Conservation (phyloP, 2,888 invertebrate genomes). For the Mamestra brassicae region DNA sequence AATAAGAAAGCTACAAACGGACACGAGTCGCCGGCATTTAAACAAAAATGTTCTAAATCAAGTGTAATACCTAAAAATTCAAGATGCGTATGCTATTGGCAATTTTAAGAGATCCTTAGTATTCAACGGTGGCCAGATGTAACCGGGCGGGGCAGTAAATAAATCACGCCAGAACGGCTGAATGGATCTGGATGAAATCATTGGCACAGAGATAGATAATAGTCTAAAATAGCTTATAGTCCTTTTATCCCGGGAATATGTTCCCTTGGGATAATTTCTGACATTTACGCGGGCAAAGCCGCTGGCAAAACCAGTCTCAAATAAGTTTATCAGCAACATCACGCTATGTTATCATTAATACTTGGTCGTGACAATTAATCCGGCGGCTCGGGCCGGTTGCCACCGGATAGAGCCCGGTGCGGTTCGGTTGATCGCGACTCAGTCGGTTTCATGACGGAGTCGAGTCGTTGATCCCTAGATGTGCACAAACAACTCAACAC, state of each 20-base stretch:
- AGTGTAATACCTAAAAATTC: slow-evolving; percentile 62
- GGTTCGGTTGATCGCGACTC: slow-evolving; percentile 74
- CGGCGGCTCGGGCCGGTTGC: slow-evolving; percentile 74
- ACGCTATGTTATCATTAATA: slow-evolving; percentile 78
- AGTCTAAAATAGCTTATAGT: too few relatives aligned
- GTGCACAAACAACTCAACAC: slow-evolving; percentile 50
- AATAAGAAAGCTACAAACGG: slow-evolving; percentile 49
- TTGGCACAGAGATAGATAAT: too few relatives aligned
- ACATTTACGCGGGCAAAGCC: too few relatives aligned
- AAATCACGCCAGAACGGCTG: too few relatives aligned
- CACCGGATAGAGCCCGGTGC: slow-evolving; percentile 74
- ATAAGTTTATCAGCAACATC: slow-evolving; percentile 73
- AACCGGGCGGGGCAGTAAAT: slow-evolving; percentile 61
- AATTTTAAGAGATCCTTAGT: slow-evolving; percentile 63
- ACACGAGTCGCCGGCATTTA: slow-evolving; percentile 20
- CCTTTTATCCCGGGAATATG: too few relatives aligned
- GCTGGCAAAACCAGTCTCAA: slow-evolving; percentile 32
- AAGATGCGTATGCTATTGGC: slow-evolving; percentile 62
- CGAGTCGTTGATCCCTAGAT: slow-evolving; percentile 74
- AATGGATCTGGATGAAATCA: too few relatives aligned
- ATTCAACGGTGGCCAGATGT: slow-evolving; percentile 62
- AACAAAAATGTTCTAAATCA: slow-evolving; percentile 42
- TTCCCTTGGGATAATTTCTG: too few relatives aligned
- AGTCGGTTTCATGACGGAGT: slow-evolving; percentile 73
- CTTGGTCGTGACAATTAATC: slow-evolving; percentile 78